These are phyloP conservation scores for Protomyctophum bolini DNA, from an alignment of 2,113 vertebrate genomes.

Conservation along the genomic window DNA sequence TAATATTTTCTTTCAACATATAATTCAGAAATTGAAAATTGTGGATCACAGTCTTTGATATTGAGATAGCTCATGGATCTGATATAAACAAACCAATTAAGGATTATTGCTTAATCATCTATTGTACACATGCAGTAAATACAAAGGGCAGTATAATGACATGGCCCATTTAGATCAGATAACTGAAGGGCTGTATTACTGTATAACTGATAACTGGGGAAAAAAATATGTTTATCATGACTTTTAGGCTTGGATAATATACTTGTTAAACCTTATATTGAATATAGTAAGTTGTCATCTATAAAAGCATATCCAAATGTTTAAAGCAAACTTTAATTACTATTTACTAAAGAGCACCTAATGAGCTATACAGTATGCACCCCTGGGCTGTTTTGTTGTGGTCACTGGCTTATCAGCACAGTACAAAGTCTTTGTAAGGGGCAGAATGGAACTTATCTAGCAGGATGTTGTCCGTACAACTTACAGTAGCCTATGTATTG, in stretches of 20 bases:
- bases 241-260: background rate
- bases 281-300: too few relatives aligned
- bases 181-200: background rate
- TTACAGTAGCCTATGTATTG: background rate
- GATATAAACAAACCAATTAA: background rate
- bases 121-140: too few relatives aligned
- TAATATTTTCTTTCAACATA: background rate
- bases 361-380: too few relatives aligned
- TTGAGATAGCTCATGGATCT: too few relatives aligned
- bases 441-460: background rate
- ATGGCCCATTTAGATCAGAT: background rate
- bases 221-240: background rate
- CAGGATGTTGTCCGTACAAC: too few relatives aligned
- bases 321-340: too few relatives aligned
- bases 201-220: background rate
- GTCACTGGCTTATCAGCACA: constrained; percentile 39
- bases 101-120: background rate
- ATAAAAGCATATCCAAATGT: too few relatives aligned
- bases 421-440: constrained; percentile 35
- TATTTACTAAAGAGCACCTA: background rate
- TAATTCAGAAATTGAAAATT: background rate
- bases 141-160: background rate
- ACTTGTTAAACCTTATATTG: too few relatives aligned
- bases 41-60: too few relatives aligned
- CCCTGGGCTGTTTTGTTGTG: constrained; percentile 15